These are phyloP conservation scores for Notodonta ziczac DNA, from an alignment of 2,888 invertebrate species.

Conservation along the genomic window DNA sequence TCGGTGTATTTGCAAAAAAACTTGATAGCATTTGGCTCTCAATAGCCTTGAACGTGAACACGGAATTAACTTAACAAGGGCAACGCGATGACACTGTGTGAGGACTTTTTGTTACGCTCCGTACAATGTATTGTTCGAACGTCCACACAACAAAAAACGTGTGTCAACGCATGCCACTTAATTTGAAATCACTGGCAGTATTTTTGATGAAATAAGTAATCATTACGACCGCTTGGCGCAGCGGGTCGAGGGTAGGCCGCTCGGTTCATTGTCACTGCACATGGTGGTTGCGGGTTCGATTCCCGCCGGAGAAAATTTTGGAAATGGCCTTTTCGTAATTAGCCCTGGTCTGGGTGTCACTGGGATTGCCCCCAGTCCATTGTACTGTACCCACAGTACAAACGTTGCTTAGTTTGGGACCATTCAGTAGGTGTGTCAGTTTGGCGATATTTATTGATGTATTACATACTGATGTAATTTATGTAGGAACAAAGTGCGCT, in stretches of 20 bases:
- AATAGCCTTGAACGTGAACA: conserved; percentile 57
- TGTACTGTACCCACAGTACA: too few species aligned
- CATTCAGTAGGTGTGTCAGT: too few species aligned
- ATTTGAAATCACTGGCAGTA: conserved; percentile 2
- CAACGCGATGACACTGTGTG: conserved; percentile 57
- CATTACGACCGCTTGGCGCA: too few species aligned
- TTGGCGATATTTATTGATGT: too few species aligned
- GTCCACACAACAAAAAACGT: conserved; percentile 35
- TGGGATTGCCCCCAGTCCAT: too few species aligned
- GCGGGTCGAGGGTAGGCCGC: too few species aligned
- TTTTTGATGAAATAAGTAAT: background rate
- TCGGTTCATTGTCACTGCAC: too few species aligned
- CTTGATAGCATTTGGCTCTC: conserved; percentile 16
- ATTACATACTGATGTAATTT: background rate
- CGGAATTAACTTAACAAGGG: conserved; percentile 67
- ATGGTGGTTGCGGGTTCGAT: too few species aligned
- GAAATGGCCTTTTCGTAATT: too few species aligned
- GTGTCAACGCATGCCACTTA: conserved; percentile 27
- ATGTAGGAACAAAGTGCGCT: background rate
- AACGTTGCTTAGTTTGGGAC: too few species aligned
- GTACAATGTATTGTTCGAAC: conserved; percentile 35
- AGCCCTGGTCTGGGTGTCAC: too few species aligned
- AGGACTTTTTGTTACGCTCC: conserved; percentile 50
- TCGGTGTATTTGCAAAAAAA: background rate
- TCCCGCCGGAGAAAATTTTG: too few species aligned